A percentile compares a stretch with the other conserved stretches of the same genome.
Conservation (phyloP, 2,888 invertebrate genomes). For the Drosophila kokeensis region DNA sequence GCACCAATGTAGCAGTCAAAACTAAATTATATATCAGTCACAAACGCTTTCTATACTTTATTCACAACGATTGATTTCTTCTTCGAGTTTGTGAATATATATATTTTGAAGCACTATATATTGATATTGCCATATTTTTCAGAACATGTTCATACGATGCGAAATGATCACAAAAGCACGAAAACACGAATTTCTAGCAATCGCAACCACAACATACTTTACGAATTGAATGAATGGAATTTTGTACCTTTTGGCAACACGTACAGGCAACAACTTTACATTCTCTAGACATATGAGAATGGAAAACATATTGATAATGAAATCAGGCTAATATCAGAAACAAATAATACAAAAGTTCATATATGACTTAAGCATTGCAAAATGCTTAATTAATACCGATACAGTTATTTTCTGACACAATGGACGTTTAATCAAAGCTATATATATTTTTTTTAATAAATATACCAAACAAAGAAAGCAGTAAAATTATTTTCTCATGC, state of each 20-base stretch:
- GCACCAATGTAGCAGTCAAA: too few relatives aligned
- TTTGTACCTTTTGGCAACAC: not conserved
- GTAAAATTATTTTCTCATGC: constrained; percentile 3
- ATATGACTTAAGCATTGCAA: not conserved
- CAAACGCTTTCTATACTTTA: not conserved
- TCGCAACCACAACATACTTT: not conserved
- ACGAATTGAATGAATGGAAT: not conserved
- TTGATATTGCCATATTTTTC: not conserved
- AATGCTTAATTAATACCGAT: not conserved
- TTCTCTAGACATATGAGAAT: not conserved
- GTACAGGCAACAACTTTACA: not conserved
- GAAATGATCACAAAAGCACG: not conserved
- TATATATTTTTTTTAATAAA: not conserved
- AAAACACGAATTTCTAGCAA: not conserved
- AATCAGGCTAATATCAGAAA: not conserved
- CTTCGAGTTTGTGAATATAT: not conserved
- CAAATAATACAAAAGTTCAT: not conserved
- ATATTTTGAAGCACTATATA: not conserved
- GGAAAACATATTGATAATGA: not conserved
- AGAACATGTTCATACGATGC: not conserved
- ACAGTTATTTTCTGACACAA: not conserved
- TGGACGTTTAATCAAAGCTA: not conserved
- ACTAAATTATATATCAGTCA: too few relatives aligned
- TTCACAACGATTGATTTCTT: not conserved
- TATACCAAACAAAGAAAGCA: not conserved